Evolutionary conservation across 2,888 invertebrate species (phyloP).

Genomic region (Crematogaster levior): DNA sequence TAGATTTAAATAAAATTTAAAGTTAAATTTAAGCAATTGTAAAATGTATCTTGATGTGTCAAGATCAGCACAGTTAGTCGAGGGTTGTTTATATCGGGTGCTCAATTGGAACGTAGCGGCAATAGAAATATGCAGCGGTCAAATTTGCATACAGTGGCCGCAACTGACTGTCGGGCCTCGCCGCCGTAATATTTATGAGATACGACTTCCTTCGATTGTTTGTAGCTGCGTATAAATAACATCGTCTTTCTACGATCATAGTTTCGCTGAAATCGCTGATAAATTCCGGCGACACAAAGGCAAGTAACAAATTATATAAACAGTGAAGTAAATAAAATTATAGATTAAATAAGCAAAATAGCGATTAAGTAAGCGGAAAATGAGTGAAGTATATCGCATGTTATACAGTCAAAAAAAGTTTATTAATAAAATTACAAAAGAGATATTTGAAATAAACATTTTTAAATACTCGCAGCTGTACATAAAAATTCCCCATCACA

Average conservation of each 20-base stretch:
- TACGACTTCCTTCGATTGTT: conserved; percentile 84
- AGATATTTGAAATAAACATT: not conserved
- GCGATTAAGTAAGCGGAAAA: not conserved
- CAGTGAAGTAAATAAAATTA: not conserved
- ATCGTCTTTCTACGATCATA: conserved; percentile 7
- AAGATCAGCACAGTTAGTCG: conserved; percentile 31
- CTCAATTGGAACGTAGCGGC: conserved; percentile 65
- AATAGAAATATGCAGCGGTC: conserved; percentile 38
- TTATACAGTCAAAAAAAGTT: not conserved
- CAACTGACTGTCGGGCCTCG: conserved; percentile 57
- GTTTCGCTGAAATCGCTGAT: not conserved
- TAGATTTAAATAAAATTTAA: not conserved
- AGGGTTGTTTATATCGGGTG: conserved; percentile 64
- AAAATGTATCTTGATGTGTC: conserved; percentile 1
- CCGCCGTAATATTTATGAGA: conserved; percentile 81
- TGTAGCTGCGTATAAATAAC: conserved; percentile 55
- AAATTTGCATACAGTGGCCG: conserved; percentile 80
- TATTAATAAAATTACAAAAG: not conserved
- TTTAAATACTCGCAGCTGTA: not conserved
- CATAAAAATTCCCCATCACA: not conserved
- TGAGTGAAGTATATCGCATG: not conserved
- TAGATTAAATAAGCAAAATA: not conserved
- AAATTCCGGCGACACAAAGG: not conserved
- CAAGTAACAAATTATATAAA: not conserved
- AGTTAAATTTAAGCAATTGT: not conserved